Percentiles rank a stretch among this genome's conserved stretches.
These are phyloP conservation scores for Drosophila flavopinicola DNA, from an alignment of 2,888 invertebrate genomes.

Conservation along the genomic window DNA sequence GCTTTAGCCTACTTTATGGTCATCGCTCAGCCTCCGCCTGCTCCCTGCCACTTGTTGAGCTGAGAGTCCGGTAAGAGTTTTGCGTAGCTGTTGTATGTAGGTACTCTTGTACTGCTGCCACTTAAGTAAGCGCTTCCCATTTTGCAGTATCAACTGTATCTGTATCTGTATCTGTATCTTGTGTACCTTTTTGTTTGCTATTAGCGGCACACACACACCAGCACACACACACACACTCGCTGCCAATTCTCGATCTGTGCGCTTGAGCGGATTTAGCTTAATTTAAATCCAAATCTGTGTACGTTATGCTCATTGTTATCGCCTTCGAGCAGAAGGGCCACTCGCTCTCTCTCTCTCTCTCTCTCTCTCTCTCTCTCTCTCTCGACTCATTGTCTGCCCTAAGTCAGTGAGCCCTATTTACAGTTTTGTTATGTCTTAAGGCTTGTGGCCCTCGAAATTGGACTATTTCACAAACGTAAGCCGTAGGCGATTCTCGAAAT, in stretches of 20 bases:
- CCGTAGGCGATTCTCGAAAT: conserved; percentile 36
- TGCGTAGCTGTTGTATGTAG: conserved; percentile 54
- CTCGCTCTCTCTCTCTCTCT: no score
- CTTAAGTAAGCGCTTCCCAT: conserved; percentile 74
- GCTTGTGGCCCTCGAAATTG: conserved; percentile 50
- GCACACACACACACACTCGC: conserved; percentile 9
- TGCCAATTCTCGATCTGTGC: conserved; percentile 32
- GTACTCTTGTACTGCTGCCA: conserved; percentile 57
- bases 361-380: conserved; percentile 10
- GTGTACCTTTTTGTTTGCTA: conserved; percentile 76
- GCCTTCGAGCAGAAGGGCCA: conserved; percentile 2
- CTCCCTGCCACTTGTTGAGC: conserved; percentile 65
- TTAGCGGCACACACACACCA: conserved; percentile 47
- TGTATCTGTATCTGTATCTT: conserved; percentile 26
- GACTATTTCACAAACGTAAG: conserved; percentile 38
- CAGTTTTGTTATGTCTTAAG: conserved; percentile 38
- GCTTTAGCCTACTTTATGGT: conserved; percentile 76
- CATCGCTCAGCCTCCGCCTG: conserved; percentile 55
- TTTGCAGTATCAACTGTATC: conserved; percentile 40
- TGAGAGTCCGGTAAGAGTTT: conserved; percentile 64
- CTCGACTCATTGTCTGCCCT: conserved; percentile 29
- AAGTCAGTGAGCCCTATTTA: conserved; percentile 41
- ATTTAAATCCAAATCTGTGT: conserved; percentile 76
- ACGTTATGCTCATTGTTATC: conserved; percentile 46
- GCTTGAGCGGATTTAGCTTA: conserved; percentile 77